Evolutionary conservation across 1,140 invertebrate genomes (phyloP), one percentile per base, ranked within the genome.

Genomic region (Drosophila parabipectinata): DNA sequence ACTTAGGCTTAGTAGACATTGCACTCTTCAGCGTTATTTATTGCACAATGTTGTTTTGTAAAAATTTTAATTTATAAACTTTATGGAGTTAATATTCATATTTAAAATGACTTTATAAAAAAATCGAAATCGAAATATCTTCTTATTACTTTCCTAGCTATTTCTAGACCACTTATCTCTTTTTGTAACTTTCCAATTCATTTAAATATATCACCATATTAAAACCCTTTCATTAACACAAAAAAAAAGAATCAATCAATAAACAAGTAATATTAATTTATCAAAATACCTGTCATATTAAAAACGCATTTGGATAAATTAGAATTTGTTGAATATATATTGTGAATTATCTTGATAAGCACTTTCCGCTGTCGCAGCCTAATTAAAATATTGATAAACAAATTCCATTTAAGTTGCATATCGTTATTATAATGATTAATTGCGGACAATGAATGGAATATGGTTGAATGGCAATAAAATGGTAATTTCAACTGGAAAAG

Each of bases 301-400:
- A 52, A 67, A 63, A 44, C 21, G 41, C 52, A 69, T 69, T 69
- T 69, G 64, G 28, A 75, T 75, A 67, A 55, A 61, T 57, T 47
- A 30, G 61, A 71, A 76, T 72, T 72, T 41, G 18, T 50, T 37
- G 21, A 71, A 68, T 68, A 74, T 39, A 48, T 62, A 50, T 50
- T 53, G 55, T 51, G 67, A 62, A 52, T 62, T 62, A 53, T 55
- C 75, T 84, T 74, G 52, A 63, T 66, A 52, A 39, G 15, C 63
- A 59, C 61, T 73, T 37, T 47, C 56, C 61, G 26, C 28, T 44
- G 52, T 62, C 64, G 45, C 47, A 50, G 28, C 28, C 34, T 37
- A 57, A 74, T 81, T 85, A 71, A 58, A 73, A 77, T 84, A 76
- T 80, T 53, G 72, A 80, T 77, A 80, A 77, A 51, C 53, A 74